Conservation (phyloP, 2,113 vertebrate species). For the Chrysemys picta region DNA sequence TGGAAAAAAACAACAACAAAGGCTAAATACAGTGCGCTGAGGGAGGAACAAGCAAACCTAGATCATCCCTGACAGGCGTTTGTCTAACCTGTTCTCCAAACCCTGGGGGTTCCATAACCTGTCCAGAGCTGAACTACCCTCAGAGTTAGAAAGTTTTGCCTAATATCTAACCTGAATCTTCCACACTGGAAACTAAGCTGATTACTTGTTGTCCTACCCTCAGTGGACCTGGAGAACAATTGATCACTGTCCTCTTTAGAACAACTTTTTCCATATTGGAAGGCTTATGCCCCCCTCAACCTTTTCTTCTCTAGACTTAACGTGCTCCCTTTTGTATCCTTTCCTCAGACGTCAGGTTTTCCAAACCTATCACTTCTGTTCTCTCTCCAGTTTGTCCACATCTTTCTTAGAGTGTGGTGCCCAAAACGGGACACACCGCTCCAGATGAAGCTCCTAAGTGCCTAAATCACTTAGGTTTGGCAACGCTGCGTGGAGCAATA, state of each 20-base stretch:
- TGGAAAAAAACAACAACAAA: constrained; percentile 46
- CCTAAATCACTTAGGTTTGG: neutral
- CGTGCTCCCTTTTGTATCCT: neutral
- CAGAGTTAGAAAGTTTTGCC: neutral
- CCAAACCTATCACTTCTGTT: neutral
- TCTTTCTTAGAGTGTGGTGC: neutral
- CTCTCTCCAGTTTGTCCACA: neutral
- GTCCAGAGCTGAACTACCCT: neutral
- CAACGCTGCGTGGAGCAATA: neutral
- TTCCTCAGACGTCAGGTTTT: neutral
- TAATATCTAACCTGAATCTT: neutral
- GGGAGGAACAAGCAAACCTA: neutral
- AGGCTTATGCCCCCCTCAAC: neutral
- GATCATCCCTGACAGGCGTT: neutral
- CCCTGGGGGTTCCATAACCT: neutral
- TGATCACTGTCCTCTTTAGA: neutral
- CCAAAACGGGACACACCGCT: neutral
- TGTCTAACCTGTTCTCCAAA: neutral
- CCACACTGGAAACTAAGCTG: neutral
- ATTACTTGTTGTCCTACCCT: neutral
- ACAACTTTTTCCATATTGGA: neutral
- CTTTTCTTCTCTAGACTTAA: neutral
- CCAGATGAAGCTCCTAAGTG: neutral
- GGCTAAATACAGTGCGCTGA: neutral
- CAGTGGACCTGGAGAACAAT: neutral